Evolutionary conservation across 2,113 vertebrate species (phyloP).

Genomic region (Clupea harengus): DNA sequence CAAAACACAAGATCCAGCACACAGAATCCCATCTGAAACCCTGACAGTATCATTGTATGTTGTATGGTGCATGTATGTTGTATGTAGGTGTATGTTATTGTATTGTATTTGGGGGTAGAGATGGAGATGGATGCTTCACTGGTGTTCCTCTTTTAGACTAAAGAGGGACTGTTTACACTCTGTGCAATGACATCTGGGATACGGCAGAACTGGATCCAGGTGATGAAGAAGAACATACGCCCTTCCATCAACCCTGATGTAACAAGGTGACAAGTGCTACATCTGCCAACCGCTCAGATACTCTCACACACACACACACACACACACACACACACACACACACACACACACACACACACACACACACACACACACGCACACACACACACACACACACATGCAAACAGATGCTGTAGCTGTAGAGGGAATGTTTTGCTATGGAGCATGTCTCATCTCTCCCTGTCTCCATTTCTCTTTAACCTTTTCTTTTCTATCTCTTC

Average conservation of each 20-base stretch:
- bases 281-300: not conserved
- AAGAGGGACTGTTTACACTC: slow-evolving; percentile 83
- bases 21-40: too few species aligned
- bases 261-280: slow-evolving; percentile 73
- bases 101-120: too few species aligned
- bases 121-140: not conserved
- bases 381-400: not conserved
- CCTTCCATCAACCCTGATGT: slow-evolving; percentile 73
- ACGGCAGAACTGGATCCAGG: slow-evolving; percentile 88
- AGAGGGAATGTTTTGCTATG: not conserved
- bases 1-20: too few species aligned
- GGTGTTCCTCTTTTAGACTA: slow-evolving; percentile 69
- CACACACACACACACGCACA: not conserved
- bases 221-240: slow-evolving; percentile 86
- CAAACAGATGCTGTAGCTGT: not conserved
- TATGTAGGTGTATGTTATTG: too few species aligned
- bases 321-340: not conserved
- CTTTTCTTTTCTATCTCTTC: not conserved
- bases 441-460: not conserved
- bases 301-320: not conserved
- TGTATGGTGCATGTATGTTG: too few species aligned
- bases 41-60: too few species aligned
- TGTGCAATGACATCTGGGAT: slow-evolving; percentile 90
- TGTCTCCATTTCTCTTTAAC: not conserved
- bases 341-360: not conserved